Evolutionary conservation across 1,140 invertebrate genomes (phyloP), one percentile per base, ranked within the genome.

Genomic region (Choristoneura fumiferana): DNA sequence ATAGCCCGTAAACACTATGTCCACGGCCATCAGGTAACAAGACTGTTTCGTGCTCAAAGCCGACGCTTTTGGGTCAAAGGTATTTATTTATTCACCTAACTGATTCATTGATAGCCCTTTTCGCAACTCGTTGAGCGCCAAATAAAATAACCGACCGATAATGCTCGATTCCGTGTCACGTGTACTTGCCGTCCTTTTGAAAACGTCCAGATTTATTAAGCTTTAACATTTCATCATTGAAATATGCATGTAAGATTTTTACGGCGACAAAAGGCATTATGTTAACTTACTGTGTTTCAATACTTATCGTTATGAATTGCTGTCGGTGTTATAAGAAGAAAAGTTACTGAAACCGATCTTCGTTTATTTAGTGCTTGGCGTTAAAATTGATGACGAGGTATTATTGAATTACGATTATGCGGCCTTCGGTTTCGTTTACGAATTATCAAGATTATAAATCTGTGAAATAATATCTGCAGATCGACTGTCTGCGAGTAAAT

Each of bases 41-140:
- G 59, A 71, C 65, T 65, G 65, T 73, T 73, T 69, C 71, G 64
- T 75, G 69, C 66, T 36, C 62, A 36, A 29, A 45, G 15, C 55
- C 70, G 79, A 75, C 75, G 66, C 69, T 76, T 84, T 75, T 69
- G 62, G 81, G 81, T 78, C 74, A 71, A 73, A 75, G 60, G 70
- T 78, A 80, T 83, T 81, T 83, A n/a, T n/a, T n/a, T n/a, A 81
- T 81, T 81, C 75, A 68, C 70, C 72, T 78, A 79, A 75, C 79
- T 73, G 73, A 73, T 65, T 65, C 65, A 68, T 63, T 56, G 60
- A 75, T 73, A 71, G 66, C 67, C 67, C 70, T 65, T 72, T 77
- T 70, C 72, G 67, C 66, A 74, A 69, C 57, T 60, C 39, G 34
- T 60, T 35, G 59, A 69, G 67, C 61, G 60, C 54, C 54, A 53